Percentiles rank a stretch among this genome's conserved stretches.
These are phyloP conservation scores for Pseudorasbora parva DNA, from an alignment of 2,113 vertebrate species.

Conservation along the genomic window DNA sequence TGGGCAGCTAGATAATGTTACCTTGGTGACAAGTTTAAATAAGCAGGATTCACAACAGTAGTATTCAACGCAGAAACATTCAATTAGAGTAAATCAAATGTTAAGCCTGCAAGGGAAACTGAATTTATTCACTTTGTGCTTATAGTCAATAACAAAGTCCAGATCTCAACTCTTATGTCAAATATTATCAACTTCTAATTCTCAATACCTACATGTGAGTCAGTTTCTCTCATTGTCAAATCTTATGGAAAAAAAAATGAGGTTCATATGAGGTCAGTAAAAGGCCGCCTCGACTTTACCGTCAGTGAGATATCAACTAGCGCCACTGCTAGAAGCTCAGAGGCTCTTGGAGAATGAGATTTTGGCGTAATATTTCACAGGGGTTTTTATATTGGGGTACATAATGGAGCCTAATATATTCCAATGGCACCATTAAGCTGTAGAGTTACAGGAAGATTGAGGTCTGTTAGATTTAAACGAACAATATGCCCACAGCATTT, in stretches of 20 bases:
- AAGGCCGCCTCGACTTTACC: not conserved
- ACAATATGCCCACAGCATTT: conserved; percentile 49
- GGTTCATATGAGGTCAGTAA: conserved; percentile 10
- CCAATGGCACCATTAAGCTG: conserved; percentile 49
- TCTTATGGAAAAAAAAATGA: not conserved
- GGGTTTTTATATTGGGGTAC: conserved; percentile 4
- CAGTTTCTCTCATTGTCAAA: not conserved
- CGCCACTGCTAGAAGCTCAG: not conserved
- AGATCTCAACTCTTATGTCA: not conserved
- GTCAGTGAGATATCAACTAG: not conserved
- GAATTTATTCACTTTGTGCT: not conserved
- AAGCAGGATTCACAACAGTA: not conserved
- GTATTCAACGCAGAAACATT: not conserved
- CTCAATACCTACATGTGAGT: not conserved
- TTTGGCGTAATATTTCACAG: conserved; percentile 19
- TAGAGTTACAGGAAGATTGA: conserved; percentile 54
- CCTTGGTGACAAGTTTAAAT: conserved; percentile 15
- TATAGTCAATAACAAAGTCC: not conserved
- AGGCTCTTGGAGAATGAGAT: not conserved
- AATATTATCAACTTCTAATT: not conserved
- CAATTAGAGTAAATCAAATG: not conserved
- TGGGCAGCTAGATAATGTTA: not conserved
- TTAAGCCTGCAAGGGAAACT: not conserved
- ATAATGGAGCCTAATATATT: conserved; percentile 38
- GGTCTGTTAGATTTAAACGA: conserved; percentile 54